Percentiles rank a stretch among this genome's conserved stretches.
Evolutionary conservation across 1,140 invertebrate genomes (phyloP).

Genomic region (Pogonomyrmex barbatus): DNA sequence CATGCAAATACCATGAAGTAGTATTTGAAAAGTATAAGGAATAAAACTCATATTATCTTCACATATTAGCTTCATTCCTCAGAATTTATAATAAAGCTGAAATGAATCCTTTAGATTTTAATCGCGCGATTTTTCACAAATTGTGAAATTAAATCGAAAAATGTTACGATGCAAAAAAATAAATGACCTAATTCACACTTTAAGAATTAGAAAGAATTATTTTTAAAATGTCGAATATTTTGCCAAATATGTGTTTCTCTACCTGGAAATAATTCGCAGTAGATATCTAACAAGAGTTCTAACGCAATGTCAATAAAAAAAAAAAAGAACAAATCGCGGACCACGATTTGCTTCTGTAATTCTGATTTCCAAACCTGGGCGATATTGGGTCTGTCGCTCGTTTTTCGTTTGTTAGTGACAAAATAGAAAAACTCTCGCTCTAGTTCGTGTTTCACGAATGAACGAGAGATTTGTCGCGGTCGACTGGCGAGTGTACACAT

Average conservation of each 20-base stretch:
- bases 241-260: neutral
- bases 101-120: neutral
- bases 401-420: slow-evolving; percentile 31
- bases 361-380: slow-evolving; percentile 15
- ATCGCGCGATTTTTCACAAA: neutral
- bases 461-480: slow-evolving; percentile 61
- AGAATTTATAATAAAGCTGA: neutral
- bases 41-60: neutral
- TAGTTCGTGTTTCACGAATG: slow-evolving; percentile 65
- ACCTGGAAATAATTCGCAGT: neutral
- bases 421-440: slow-evolving; percentile 67
- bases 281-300: too few relatives aligned
- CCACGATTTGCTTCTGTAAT: neutral
- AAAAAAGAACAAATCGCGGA: too few relatives aligned
- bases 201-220: neutral
- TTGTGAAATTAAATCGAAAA: neutral
- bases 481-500: slow-evolving; percentile 39
- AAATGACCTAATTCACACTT: neutral
- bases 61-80: neutral
- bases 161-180: neutral
- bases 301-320: neutral
- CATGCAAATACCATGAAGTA: neutral
- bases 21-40: neutral
- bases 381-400: neutral
- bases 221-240: neutral